Conservation (phyloP, 2,113 vertebrate species). For the Cisticola juncidis region DNA sequence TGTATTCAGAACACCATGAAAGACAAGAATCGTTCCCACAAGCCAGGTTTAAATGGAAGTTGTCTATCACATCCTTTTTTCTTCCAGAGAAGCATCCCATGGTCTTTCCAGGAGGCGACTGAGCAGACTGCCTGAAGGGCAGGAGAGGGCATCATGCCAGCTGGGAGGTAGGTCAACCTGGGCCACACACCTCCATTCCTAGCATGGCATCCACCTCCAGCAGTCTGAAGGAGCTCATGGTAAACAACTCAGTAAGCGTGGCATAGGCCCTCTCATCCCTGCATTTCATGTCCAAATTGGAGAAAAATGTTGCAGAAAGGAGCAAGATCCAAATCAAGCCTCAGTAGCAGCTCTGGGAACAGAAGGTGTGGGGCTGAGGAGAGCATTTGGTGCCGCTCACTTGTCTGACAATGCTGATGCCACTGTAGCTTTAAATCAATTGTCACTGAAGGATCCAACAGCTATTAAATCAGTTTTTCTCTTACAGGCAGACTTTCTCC, state of each 20-base stretch:
- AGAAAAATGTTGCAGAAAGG: neutral
- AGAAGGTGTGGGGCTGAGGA: neutral
- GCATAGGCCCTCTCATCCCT: neutral
- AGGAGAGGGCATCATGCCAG: neutral
- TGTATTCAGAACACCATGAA: neutral
- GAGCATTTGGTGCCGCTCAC: neutral
- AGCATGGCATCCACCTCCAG: neutral
- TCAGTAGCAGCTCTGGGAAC: neutral
- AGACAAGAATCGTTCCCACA: neutral
- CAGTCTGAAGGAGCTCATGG: neutral
- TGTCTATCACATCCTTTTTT: neutral
- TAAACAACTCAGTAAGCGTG: fast-evolving
- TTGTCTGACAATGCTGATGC: neutral
- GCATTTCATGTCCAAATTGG: neutral
- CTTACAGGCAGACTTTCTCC: neutral
- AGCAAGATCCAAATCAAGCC: neutral
- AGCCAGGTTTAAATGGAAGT: neutral
- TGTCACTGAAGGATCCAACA: neutral
- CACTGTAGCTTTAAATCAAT: neutral
- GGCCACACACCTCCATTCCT: neutral
- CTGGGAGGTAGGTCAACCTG: neutral
- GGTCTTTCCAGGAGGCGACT: fast-evolving
- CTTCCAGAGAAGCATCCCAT: neutral
- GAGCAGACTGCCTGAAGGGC: neutral
- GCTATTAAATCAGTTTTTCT: neutral